These are phyloP conservation scores for Anthonomus grandis DNA, from an alignment of 1,140 invertebrate species.

Conservation along the genomic window DNA sequence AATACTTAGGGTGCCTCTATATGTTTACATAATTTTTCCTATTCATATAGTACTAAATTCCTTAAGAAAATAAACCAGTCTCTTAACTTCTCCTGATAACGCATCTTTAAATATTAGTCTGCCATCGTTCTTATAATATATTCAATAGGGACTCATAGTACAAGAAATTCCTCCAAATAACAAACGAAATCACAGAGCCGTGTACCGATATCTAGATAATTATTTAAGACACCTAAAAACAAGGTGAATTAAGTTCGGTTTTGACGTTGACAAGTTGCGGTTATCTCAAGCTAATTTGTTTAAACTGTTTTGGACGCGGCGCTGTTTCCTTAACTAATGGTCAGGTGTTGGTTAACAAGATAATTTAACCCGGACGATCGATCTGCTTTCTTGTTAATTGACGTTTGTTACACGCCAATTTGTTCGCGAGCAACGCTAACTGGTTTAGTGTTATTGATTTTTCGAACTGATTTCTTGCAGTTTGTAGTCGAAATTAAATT, in stretches of 20 bases:
- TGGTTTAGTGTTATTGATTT: too few relatives aligned
- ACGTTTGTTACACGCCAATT: slow-evolving; percentile 1
- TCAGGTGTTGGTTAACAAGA: slow-evolving; percentile 10
- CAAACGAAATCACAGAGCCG: slow-evolving; percentile 3
- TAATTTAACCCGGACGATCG: slow-evolving; percentile 8
- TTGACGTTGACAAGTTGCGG: slow-evolving; percentile 8
- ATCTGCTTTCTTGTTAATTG: slow-evolving; percentile 12
- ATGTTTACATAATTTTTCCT: too few relatives aligned
- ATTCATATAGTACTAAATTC: too few relatives aligned
- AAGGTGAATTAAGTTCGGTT: background rate
- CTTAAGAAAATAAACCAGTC: too few relatives aligned
- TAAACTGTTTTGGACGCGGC: slow-evolving; percentile 13
- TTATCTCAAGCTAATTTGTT: slow-evolving; percentile 12
- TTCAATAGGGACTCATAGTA: too few relatives aligned
- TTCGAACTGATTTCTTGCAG: too few relatives aligned
- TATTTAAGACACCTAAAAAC: slow-evolving; percentile 2
- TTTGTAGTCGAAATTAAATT: too few relatives aligned
- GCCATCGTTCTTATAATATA: too few relatives aligned
- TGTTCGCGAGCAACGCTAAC: background rate
- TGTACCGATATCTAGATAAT: slow-evolving; percentile 8
- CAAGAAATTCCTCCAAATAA: too few relatives aligned
- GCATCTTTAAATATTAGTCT: too few relatives aligned
- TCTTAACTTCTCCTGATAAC: too few relatives aligned
- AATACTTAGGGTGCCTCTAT: too few relatives aligned
- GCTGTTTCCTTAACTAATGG: slow-evolving; percentile 7